Base-by-base conservation (phyloP, 2,113 vertebrate genomes). In the Felis chaus region DNA sequence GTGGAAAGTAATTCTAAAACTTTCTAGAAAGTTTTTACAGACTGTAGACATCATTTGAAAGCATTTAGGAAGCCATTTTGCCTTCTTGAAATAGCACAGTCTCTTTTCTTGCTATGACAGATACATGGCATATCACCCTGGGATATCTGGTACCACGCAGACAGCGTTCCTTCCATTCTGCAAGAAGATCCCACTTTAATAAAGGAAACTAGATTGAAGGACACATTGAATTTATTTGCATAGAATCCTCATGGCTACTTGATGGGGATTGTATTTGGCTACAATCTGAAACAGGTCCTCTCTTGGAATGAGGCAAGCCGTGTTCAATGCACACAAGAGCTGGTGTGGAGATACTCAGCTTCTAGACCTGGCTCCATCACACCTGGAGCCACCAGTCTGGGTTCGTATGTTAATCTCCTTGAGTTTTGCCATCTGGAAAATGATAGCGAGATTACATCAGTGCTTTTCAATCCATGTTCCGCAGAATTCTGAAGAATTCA, bases 21-120 rank as follows among this genome's bases (percentile, higher is more conserved):
- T 73, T 93, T n/a, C 55, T 61, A n/a, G 76, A 79, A 83, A 68
- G 19, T 19, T 94, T 80, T 69, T 80, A 76, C 50, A 89, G 9
- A 61, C 68, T 7, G 4, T 63, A 31, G 82, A 5, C 41, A 94
- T 61, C 13, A 61, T 31, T 81, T 74, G 31, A 74, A 94, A 65
- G 0, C 4, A 61, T 11, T 71, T 39, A 1, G 25, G 31, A 65
- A 93, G 25, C 25, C 39, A 63, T 41, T 87, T 39, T 71, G 19
- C 31, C 36, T 83, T 71, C 45, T 57, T 90, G 65, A 93, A 65
- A 66, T 92, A 50, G 8, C 4, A 4, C 25, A 4, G 2, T 53
- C 3, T n/a, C n/a, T 50, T 53, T 68, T 12, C 11, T 31, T 71
- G 79, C 68, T 79, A 12, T 29, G 39, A 15, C 15, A 53, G 41